Evolutionary conservation across 1,140 invertebrate species (phyloP).

Genomic region (Leptonema lineaticorne): DNA sequence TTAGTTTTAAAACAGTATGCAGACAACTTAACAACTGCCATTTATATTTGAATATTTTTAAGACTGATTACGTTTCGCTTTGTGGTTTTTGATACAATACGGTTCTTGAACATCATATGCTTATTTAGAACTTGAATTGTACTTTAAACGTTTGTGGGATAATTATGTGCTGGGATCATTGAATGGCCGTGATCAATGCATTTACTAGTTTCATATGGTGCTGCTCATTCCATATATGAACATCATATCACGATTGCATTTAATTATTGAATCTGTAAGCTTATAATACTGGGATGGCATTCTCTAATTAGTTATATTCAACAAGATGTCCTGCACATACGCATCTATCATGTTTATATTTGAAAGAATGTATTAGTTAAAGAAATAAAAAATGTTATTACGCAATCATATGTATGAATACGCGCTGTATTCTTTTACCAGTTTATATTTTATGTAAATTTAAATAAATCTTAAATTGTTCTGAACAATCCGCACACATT

Average conservation of each 20-base stretch:
- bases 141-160: background rate
- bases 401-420: conserved; percentile 28
- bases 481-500: conserved; percentile 31
- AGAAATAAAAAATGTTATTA: conserved; percentile 23
- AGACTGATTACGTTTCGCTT: background rate
- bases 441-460: conserved; percentile 33
- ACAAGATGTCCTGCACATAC: conserved; percentile 19
- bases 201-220: conserved; percentile 9
- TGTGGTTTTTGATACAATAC: too few relatives aligned
- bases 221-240: too few relatives aligned
- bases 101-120: background rate
- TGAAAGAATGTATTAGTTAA: too few relatives aligned
- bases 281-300: background rate
- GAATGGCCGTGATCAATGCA: background rate
- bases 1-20: background rate
- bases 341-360: conserved; percentile 7
- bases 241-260: too few relatives aligned
- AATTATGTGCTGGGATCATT: background rate
- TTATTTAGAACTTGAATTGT: background rate
- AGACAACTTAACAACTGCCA: background rate
- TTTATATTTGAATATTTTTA: background rate
- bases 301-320: background rate
- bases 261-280: too few relatives aligned
- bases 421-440: conserved; percentile 31
- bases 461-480: conserved; percentile 33